Percentiles rank a stretch among this genome's conserved stretches.
phyloP scores from a whole-genome alignment of 2,888 invertebrate genomes.

The Torymus auratus region DNA sequence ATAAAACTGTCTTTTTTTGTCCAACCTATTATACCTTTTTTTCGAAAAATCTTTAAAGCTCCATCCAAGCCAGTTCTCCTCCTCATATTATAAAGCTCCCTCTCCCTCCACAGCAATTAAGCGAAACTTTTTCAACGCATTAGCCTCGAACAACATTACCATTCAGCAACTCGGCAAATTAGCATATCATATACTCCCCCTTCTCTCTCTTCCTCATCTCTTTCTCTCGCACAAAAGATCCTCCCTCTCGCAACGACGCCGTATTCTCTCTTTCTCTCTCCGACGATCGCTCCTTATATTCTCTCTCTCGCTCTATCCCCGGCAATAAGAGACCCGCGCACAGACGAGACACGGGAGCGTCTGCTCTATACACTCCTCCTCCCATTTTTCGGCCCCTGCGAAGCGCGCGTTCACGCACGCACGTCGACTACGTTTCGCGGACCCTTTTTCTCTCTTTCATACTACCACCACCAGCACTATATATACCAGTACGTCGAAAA shows the following conservation, averaged over 20 bases:
- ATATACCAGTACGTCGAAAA: background rate
- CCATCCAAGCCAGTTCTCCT: no score
- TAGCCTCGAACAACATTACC: constrained; percentile 38
- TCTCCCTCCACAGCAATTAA: constrained; percentile 14
- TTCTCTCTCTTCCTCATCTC: no score
- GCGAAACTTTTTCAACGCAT: constrained; percentile 41
- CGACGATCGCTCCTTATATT: constrained; percentile 23
- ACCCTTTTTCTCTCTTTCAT: no score
- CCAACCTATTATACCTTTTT: no score
- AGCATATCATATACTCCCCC: constrained; percentile 38
- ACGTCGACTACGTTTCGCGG: background rate
- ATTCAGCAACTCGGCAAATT: constrained; percentile 45
- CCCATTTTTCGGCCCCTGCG: background rate
- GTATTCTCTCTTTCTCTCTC: no score
- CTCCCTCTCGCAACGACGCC: background rate
- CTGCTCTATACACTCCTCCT: constrained; percentile 18
- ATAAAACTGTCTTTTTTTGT: no score
- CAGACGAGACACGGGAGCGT: constrained; percentile 7
- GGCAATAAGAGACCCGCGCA: constrained; percentile 22
- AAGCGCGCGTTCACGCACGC: background rate
- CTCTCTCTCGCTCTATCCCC: background rate
- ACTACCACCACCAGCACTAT: no score
- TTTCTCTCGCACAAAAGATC: constrained; percentile 11
- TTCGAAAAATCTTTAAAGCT: no score
- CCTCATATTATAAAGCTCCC: no score